Base-by-base conservation (phyloP, 2,113 vertebrate genomes). In the Atrichornis clamosus region DNA sequence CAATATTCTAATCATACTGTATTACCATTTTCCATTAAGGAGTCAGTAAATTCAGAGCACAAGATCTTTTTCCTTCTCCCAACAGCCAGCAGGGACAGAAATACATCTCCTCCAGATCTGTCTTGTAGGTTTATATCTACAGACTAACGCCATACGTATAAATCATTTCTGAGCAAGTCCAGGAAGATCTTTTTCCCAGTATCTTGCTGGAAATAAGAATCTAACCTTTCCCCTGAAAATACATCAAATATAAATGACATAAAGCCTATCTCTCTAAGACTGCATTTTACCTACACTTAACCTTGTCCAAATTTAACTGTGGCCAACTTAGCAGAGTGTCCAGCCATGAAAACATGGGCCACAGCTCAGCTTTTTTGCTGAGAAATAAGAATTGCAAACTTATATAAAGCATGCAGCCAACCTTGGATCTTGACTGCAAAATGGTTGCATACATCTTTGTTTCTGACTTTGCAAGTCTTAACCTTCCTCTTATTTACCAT, bases 401-500 rank as follows among this genome's bases (percentile, higher is more conserved):
- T 26, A 9, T 0, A 53, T 6, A 52, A 19, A 89, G 60, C 39
- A 47, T 0, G 0, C 4, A 41, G 65, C n/a, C 35, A 87, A 0
- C 24, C 49, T 73, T 39, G 22, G 33, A 33, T 59, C 74, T 56
- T 32, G 32, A 78, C 72, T 5, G n/a, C 56, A 74, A 88, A 86
- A 63, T 30, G 42, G 9, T 28, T 55, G 42, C 50, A 47, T 28
- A 10, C 6, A 44, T 52, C 63, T 74, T 56, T 3, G 2, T 15
- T 72, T 79, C 42, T 55, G 35, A 89, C 58, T 76, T 44, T 23
- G 10, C 21, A 79, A 73, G 35, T 69, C 59, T 91, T 73, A 56
- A 58, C 49, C 46, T 79, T 78, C 56, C 33, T 55, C 32, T 46
- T 82, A 68, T 22, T 80, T 73, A 26, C 18, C 63, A 83, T 20